Percentiles rank a stretch among this genome's conserved stretches.
These are phyloP conservation scores for Dendrocincla tyrannina DNA, from an alignment of 2,797 vertebrate genomes.

Conservation along the genomic window DNA sequence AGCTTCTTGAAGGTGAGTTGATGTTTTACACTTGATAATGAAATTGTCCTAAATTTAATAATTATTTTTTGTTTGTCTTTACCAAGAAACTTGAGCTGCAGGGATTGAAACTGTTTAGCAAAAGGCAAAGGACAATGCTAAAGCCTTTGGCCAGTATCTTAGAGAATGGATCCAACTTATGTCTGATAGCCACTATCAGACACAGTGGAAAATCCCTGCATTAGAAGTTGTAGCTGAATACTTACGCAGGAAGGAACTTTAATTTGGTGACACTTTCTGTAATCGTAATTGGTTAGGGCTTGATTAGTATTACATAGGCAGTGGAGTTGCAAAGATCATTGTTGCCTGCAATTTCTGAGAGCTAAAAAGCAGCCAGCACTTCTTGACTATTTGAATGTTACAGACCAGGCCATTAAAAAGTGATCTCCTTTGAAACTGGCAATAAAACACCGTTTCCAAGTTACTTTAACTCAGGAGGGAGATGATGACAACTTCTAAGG, in stretches of 20 bases:
- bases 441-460: background rate
- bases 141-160: background rate
- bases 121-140: background rate
- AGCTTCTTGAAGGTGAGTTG: conserved; percentile 77
- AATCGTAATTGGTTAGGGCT: background rate
- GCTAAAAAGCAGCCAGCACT: background rate
- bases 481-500: background rate
- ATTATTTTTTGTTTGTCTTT: background rate
- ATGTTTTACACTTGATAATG: background rate
- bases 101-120: background rate
- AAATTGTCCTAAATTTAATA: background rate
- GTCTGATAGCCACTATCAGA: background rate
- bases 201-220: background rate
- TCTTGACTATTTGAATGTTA: background rate
- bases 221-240: background rate
- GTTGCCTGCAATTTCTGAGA: background rate
- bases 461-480: background rate
- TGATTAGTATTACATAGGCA: background rate
- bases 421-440: background rate
- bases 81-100: background rate
- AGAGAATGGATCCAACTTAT: background rate
- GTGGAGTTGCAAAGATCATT: background rate
- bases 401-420: background rate
- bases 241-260: background rate
- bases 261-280: background rate